Evolutionary conservation across 2,888 invertebrate species (phyloP).

Genomic region (Andrena minutula): DNA sequence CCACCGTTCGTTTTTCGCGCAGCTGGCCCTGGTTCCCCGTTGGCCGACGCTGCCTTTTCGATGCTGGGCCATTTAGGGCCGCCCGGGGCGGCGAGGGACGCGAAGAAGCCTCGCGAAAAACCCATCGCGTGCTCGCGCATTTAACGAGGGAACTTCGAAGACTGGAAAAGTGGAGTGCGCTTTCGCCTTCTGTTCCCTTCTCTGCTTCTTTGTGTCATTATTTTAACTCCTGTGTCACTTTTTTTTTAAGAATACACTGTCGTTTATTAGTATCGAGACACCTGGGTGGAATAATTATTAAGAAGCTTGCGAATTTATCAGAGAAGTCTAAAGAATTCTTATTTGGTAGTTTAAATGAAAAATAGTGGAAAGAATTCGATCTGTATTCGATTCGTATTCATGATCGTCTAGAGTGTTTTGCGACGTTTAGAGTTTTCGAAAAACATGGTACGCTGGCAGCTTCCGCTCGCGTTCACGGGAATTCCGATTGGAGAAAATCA

Average conservation of each 20-base stretch:
- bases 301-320: too few relatives aligned
- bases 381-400: too few relatives aligned
- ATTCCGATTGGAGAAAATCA: slow-evolving; percentile 50
- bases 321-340: rapidly evolving
- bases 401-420: too few relatives aligned
- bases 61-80: slow-evolving; percentile 11
- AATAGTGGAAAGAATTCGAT: too few relatives aligned
- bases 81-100: not conserved
- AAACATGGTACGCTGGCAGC: too few relatives aligned
- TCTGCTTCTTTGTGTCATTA: slow-evolving; percentile 49
- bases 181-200: slow-evolving; percentile 15
- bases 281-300: too few relatives aligned
- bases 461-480: not conserved
- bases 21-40: not conserved
- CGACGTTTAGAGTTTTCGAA: too few relatives aligned
- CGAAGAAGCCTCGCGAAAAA: slow-evolving; percentile 10
- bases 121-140: not conserved
- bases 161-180: slow-evolving; percentile 13
- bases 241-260: not conserved
- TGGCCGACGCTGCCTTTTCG: slow-evolving; percentile 1
- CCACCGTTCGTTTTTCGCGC: slow-evolving; percentile 41
- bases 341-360: too few relatives aligned
- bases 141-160: slow-evolving; percentile 4
- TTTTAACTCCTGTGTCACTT: not conserved
- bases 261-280: too few relatives aligned